Base-by-base conservation (phyloP, 23 tunicate species). In the Styela clava region DNA sequence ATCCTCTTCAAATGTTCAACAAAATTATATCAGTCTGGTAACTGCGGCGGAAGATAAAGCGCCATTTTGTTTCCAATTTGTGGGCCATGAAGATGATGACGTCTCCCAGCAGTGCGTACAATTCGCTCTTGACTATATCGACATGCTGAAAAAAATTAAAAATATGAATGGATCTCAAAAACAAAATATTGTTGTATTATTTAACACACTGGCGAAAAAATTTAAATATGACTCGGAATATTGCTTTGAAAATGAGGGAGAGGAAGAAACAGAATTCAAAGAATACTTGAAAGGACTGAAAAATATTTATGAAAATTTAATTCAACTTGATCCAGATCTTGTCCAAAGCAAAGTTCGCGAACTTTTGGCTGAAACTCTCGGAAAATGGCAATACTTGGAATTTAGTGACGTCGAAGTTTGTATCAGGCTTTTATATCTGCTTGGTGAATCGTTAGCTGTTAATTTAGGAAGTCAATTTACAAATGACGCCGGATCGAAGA, bases 201-300 rank as follows among this genome's bases (percentile, higher is more conserved):
- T 96, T 78, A 67, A 72, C 52, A 84, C 85, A 0, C 24, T 88
- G 63, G 89, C 91, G 34, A 78, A 72, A 34, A 96, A 96, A 78
- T 84, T 85, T 27, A 88, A 87, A 61, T 96, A 91, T 76, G 92
- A 93, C 35, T 63, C 68, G 18, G 99, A 96, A 20, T 96, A 91
- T 63, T 33, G 77, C 23, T 96, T 96, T 82, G 82, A 84, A 18
- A 93, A 93, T 64, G 93, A 93, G 85, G 99, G 99, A 2, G 94
- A 91, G 78, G 99, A 96, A 24, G 99, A 96, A 78, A 90, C 89
- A 7, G 99, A 96, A 82, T 86, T 87, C 65, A 86, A 96, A 44
- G 97, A 96, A 24, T 96, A 36, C 73, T 36, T 96, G 68, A 92
- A 86, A 65, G 74, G 78, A 12, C 1, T 96, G 33, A 93, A 93